Percentiles rank a stretch among this genome's conserved stretches.
Conservation (phyloP, 2,797 vertebrate species). For the Oryzias sinensis region DNA sequence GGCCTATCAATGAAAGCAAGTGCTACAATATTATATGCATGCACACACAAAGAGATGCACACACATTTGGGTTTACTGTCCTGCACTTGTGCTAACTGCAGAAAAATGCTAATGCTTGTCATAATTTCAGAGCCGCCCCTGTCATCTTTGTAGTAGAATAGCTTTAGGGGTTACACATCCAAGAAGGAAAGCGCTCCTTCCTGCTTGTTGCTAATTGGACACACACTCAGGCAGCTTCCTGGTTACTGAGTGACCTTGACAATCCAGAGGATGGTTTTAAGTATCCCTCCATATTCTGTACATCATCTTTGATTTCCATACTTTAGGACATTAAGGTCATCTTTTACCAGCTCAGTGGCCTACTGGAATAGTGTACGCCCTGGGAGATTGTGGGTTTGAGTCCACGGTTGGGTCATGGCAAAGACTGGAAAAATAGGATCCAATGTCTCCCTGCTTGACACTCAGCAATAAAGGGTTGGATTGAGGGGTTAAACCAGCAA, state of each 20-base stretch:
- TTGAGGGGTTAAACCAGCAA: too few relatives aligned
- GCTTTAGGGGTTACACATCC: conserved; percentile 72
- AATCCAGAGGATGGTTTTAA: conserved; percentile 52
- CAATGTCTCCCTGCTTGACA: too few relatives aligned
- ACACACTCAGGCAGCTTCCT: conserved; percentile 63
- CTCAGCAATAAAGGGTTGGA: too few relatives aligned
- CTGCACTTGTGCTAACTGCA: conserved; percentile 71
- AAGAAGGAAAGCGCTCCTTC: conserved; percentile 64
- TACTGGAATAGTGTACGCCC: too few relatives aligned
- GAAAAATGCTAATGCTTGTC: conserved; percentile 78
- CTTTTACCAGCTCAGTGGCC: too few relatives aligned
- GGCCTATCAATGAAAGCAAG: conserved; percentile 63
- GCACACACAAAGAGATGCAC: conserved; percentile 32
- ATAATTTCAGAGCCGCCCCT: conserved; percentile 72
- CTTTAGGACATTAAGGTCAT: conserved; percentile 12
- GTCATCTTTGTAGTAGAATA: conserved; percentile 69
- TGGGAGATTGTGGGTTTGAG: too few relatives aligned
- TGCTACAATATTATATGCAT: conserved; percentile 59
- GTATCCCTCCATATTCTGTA: conserved; percentile 34
- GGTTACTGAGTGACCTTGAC: conserved; percentile 73
- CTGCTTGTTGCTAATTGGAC: conserved; percentile 77
- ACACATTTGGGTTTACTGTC: conserved; percentile 41
- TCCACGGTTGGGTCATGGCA: too few relatives aligned
- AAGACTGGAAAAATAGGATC: too few relatives aligned
- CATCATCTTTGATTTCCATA: conserved; percentile 18